phyloP scores from a whole-genome alignment of 2,113 vertebrate genomes.

The Nicator chloris region DNA sequence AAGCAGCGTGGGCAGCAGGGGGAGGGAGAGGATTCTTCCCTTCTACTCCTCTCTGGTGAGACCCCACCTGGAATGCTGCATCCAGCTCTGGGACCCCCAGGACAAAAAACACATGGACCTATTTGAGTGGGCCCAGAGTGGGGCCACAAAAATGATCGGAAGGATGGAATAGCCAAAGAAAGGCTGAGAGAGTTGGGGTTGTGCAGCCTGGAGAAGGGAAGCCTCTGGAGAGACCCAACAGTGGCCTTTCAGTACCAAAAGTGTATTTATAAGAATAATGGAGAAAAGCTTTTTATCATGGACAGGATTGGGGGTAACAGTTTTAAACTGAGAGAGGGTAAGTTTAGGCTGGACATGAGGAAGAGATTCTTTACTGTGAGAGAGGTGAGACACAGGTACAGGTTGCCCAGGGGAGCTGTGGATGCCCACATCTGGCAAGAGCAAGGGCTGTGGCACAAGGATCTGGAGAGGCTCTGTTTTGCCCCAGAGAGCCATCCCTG shows the following conservation, averaged over 20 bases:
- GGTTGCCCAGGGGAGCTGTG: background rate
- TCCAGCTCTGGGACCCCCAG: background rate
- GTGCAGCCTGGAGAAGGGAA: background rate
- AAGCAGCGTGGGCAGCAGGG: rapidly evolving
- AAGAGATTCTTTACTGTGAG: background rate
- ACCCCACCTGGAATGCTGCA: background rate
- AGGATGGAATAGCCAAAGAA: background rate
- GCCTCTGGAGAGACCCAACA: background rate
- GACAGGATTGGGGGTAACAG: background rate
- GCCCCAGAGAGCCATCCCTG: background rate
- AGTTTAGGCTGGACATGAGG: background rate
- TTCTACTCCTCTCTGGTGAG: background rate
- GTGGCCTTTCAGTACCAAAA: background rate
- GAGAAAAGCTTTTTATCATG: background rate
- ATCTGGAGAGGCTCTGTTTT: background rate
- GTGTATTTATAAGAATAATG: background rate
- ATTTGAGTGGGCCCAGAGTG: background rate
- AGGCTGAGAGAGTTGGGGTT: background rate
- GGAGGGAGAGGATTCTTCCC: background rate
- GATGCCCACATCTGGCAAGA: rapidly evolving
- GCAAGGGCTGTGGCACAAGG: background rate
- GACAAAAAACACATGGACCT: background rate
- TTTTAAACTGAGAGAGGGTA: background rate
- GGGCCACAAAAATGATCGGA: background rate
- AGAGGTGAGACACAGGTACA: background rate